Evolutionary conservation across 2,113 vertebrate genomes (phyloP).

Genomic region (Coptodon rendalli): DNA sequence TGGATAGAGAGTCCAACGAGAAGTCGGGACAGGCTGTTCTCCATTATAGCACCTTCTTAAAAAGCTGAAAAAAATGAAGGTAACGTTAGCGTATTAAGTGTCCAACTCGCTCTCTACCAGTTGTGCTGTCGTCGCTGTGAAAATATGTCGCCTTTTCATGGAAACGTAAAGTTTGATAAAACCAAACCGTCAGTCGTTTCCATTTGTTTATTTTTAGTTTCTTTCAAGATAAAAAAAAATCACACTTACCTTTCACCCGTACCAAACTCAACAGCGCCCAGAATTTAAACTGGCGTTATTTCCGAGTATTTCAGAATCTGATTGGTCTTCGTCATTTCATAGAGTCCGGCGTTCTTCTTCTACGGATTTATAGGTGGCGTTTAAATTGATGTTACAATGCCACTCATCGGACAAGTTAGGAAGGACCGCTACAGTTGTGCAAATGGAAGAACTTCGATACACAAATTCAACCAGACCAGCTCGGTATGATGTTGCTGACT

Average conservation of each 20-base stretch:
- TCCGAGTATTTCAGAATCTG: not conserved
- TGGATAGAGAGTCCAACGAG: constrained; percentile 54
- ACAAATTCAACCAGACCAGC: no score
- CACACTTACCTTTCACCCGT: not conserved
- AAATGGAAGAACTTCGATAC: not conserved
- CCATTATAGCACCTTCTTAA: constrained; percentile 18
- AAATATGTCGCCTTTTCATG: not conserved
- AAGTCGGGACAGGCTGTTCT: constrained; percentile 7
- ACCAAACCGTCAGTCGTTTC: not conserved
- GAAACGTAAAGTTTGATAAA: not conserved
- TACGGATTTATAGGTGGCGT: not conserved
- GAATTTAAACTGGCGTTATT: constrained; percentile 36
- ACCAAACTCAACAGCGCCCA: not conserved
- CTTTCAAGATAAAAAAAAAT: not conserved
- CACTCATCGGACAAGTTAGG: not conserved
- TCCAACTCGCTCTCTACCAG: not conserved
- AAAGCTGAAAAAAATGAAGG: not conserved
- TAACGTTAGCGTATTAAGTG: not conserved
- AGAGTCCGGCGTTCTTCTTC: not conserved
- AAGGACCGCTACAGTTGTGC: not conserved
- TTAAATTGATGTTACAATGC: not conserved
- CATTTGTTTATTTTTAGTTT: not conserved
- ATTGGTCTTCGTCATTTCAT: constrained; percentile 23
- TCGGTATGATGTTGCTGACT: not conserved
- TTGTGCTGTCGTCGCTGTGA: not conserved